Evolutionary conservation across 2,888 invertebrate species (phyloP), one percentile per base, ranked within the genome.

Genomic region (Pyrocoelia pectoralis): DNA sequence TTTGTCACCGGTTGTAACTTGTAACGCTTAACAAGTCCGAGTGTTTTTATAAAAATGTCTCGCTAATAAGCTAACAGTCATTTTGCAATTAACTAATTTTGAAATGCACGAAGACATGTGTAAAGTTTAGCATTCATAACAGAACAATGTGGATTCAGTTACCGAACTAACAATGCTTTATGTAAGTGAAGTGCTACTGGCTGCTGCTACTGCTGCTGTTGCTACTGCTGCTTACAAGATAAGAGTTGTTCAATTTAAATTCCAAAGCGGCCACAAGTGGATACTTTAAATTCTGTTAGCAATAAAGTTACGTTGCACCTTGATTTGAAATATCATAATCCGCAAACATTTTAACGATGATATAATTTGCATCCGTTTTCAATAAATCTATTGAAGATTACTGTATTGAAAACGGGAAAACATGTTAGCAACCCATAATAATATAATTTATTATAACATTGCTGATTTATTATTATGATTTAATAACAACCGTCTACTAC

Each of bases 181-280:
- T 24, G 6, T 80, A 79, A 79, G 78, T 78, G 74, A 75, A 75
- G 77, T 75, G 75, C 75, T 77, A 77, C 77, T 78, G 6, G 77
- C 74, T 73, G 73, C 70, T 75, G 75, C 75, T 77, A 77, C 77
- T 78, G 77, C 73, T 73, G 72, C n/a, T n/a, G n/a, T n/a, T n/a
- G 77, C 74, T 73, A 72, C 70, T 75, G 75, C 75, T 77, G 77
- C 77, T 24, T 24, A 24, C 70, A 72, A 79, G 79, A 79, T 79
- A 79, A 80, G 77, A 77, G 76, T 74, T 74, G 78, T 80, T 80
- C 79, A 79, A 80, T 80, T 80, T 80, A 79, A 79, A 80, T 80
- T 80, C 80, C 78, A 75, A 76, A 73, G 75, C 72, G 72, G 73
- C 75, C 71, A 79, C 77, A 72, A 79, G 77, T 79, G 78, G 78